Base-by-base conservation (phyloP, 2,888 invertebrate species). In the Tipula confusa region DNA sequence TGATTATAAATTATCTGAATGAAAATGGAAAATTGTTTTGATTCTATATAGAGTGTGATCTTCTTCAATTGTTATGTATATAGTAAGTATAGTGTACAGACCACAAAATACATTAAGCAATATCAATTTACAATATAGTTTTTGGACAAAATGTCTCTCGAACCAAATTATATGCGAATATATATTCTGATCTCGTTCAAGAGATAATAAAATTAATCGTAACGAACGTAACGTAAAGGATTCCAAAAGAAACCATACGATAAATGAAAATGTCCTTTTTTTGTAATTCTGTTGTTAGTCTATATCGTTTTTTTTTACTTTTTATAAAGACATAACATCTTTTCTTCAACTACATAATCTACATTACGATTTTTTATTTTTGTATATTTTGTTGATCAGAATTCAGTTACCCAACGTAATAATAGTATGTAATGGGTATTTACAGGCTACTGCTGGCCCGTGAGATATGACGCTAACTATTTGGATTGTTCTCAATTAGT, bases 221-320 rank as follows among this genome's bases (percentile, higher is more conserved):
- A 64, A 64, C 24, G 64, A 64, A 64, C 64, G 24, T 64, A 64
- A 64, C 24, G 24, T n/a, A 64, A 64, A 64, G 64, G 64, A 64
- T 64, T 64, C n/a, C n/a, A 64, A 9, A 9, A 18, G 64, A 64
- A 64, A 64, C 64, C 64, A 64, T 64, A 64, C 24, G 64, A 64
- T 64, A 64, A 64, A 64, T 64, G 64, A 64, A 64, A 64, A 64
- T 64, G 64, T 64, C 64, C 64, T 9, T 24, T 64, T 64, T 64
- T 64, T 18, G 1, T n/a, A n/a, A n/a, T n/a, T n/a, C 15, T 43
- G n/a, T 43, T 43, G 11, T 11, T 24, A 64, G 64, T 64, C 64
- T 64, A 64, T 64, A 64, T 24, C 64, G 24, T 64, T 64, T 64
- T 64, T 64, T 64, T 64, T 4, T 43, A 43, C 43, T 64, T 9